Base-by-base conservation (phyloP, 1,140 invertebrate species). In the Choristoneura fumiferana region DNA sequence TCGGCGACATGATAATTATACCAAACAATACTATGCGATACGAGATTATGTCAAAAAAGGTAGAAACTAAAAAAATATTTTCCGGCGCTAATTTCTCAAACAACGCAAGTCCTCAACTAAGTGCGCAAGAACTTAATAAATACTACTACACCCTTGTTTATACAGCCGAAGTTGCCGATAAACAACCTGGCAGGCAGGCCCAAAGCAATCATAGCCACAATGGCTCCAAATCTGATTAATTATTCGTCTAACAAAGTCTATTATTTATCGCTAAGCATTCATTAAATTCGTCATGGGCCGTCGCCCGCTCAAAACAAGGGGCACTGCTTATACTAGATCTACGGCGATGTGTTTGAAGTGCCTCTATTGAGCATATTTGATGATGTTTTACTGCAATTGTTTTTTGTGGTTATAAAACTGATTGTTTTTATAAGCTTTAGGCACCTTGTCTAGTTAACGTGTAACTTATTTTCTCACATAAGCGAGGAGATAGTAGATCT, bases 191-290 rank as follows among this genome's bases (percentile, higher is more conserved):
- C 40, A 18, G 40, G 40, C 39, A 17, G 40, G 40, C 40, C 40
- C 18, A 49, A 18, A 60, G 64, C 60, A 62, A 66, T 66, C 60
- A 62, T 15, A 49, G 64, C 45, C 64, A 66, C 64, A 66, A 62
- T 66, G 60, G 43, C 60, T 57, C 49, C 57, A 62, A 66, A 66
- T 66, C 64, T 62, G 65, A 74, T 77, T 77, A 72, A 74, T 77
- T 73, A 74, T 77, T 73, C 67, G 67, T 64, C 65, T 77, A 77
- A 74, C 71, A 70, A 70, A 74, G 37, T 60, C 74, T 68, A 77
- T 74, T 74, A 77, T 74, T 77, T 72, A 74, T 72, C 63, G 69
- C 58, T 58, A 71, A 65, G 62, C 74, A 76, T 76, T 76, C 71
- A 76, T 76, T 76, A 76, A 70, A 71, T 57, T 73, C 62, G 62